Conservation (phyloP, 2,113 vertebrate species). For the Procavia capensis region DNA sequence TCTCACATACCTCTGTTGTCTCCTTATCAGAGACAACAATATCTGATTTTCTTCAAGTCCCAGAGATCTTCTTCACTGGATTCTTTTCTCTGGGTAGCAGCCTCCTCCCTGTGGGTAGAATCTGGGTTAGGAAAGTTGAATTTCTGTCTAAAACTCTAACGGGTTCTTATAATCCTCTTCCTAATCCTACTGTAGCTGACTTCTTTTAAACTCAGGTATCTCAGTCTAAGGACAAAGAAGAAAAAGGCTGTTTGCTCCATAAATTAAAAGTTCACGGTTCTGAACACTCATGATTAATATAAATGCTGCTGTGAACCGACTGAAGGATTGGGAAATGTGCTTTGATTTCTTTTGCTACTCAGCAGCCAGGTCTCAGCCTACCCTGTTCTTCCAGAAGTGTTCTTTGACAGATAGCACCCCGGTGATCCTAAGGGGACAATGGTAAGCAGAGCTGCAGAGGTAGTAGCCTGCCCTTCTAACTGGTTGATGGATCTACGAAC, state of each 20-base stretch:
- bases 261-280: conserved; percentile 11
- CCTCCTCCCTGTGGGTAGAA: background rate
- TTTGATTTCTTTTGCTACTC: conserved; percentile 73
- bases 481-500: conserved; percentile 81
- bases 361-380: conserved; percentile 70
- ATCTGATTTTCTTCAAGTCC: background rate
- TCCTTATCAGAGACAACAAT: background rate
- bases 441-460: conserved; percentile 63
- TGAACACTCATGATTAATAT: conserved; percentile 15
- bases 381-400: conserved; percentile 72
- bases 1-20: background rate
- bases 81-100: background rate
- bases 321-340: background rate
- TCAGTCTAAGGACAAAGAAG: background rate
- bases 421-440: conserved; percentile 62
- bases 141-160: background rate
- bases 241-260: background rate
- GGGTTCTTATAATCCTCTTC: background rate
- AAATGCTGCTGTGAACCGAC: background rate
- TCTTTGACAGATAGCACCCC: conserved; percentile 83
- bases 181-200: background rate
- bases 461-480: conserved; percentile 74
- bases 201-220: background rate
- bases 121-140: background rate
- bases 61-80: background rate